A percentile compares a stretch with the other conserved stretches of the same genome.
phyloP scores from a whole-genome alignment of 35 echinoderm and acorn worm species.

The Lytechinus variegatus region DNA sequence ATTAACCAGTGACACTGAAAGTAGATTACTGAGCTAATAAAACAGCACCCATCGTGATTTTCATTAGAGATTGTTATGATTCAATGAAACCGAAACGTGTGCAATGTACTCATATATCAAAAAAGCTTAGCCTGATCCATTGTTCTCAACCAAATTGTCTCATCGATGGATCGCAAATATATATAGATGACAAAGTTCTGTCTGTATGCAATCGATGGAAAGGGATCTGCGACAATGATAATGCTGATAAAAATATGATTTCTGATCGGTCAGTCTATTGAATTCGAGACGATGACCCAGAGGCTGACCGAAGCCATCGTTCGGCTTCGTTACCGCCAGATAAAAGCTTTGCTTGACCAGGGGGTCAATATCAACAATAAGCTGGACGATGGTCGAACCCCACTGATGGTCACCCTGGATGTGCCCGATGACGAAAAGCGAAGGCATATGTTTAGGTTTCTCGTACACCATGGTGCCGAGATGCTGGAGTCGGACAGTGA shows the following conservation, averaged over 20 bases:
- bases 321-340: conserved; percentile 76
- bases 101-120: neutral
- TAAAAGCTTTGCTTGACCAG: conserved; percentile 60
- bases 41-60: too few relatives aligned
- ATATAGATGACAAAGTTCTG: neutral
- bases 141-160: neutral
- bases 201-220: neutral
- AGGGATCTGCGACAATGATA: neutral
- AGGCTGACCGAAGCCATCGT: conserved; percentile 68
- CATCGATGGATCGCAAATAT: neutral
- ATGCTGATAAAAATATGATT: neutral
- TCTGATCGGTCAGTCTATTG: neutral
- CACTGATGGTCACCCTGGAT: conserved; percentile 64
- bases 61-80: too few relatives aligned
- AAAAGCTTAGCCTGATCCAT: neutral
- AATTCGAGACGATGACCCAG: conserved; percentile 58
- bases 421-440: conserved; percentile 69
- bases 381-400: conserved; percentile 63
- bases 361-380: conserved; percentile 64
- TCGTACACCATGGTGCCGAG: conserved; percentile 67
- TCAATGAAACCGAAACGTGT: neutral
- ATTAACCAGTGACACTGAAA: neutral
- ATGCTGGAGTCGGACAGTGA: conserved; percentile 64
- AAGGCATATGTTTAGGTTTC: conserved; percentile 77
- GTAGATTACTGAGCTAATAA: neutral